Evolutionary conservation across 2,888 invertebrate genomes (phyloP).

Genomic region (Cryptus viduatorius): DNA sequence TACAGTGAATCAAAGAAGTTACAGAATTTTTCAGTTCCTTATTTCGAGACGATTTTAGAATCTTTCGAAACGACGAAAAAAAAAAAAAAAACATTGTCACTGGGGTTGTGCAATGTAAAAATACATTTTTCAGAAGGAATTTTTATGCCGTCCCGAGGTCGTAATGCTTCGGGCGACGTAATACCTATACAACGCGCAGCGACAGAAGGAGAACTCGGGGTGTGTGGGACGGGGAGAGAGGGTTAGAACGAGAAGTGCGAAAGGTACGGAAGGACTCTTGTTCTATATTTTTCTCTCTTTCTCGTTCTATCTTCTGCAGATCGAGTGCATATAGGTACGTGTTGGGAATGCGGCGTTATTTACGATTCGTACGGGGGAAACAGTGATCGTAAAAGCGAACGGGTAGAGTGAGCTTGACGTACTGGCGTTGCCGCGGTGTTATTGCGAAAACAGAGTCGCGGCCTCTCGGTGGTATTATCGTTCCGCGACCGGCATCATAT

Average conservation of each 20-base stretch:
- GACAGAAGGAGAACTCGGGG: slow-evolving; percentile 38
- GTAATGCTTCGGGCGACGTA: slow-evolving; percentile 43
- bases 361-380: slow-evolving; percentile 63
- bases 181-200: slow-evolving; percentile 37
- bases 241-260: slow-evolving; percentile 42
- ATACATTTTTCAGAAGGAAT: slow-evolving; percentile 59
- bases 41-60: neutral
- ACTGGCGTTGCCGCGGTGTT: slow-evolving; percentile 54
- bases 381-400: slow-evolving; percentile 68
- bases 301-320: slow-evolving; percentile 1
- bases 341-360: slow-evolving; percentile 62
- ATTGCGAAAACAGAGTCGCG: slow-evolving; percentile 52
- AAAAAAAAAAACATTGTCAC: slow-evolving; percentile 10
- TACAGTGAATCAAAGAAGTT: neutral
- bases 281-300: slow-evolving; percentile 39
- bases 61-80: slow-evolving; percentile 1
- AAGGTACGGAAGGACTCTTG: slow-evolving; percentile 39
- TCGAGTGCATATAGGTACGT: slow-evolving; percentile 49
- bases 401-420: slow-evolving; percentile 62
- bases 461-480: slow-evolving; percentile 54
- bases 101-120: slow-evolving; percentile 19
- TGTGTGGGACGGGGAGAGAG: slow-evolving; percentile 16
- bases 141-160: slow-evolving; percentile 54
- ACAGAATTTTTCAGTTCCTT: neutral
- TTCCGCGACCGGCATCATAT: slow-evolving; percentile 51